Base-by-base conservation (phyloP, 2,888 invertebrate species). In the Atherix ibis region DNA sequence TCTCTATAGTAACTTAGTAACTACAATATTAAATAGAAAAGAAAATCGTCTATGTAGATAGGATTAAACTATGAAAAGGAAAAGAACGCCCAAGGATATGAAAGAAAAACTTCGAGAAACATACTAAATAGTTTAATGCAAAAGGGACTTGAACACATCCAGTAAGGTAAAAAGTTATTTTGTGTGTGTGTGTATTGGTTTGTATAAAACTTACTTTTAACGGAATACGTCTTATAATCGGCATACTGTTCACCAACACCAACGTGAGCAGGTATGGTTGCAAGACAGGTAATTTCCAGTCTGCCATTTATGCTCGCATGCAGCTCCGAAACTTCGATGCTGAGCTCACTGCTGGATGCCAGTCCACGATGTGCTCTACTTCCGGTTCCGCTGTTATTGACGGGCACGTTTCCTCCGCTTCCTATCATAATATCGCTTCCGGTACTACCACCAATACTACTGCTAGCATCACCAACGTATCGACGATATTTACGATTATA, bases 241-340 rank as follows among this genome's bases (percentile, higher is more conserved):
- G 81, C 82, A 50, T 73, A 83, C 44, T 72, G 67, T 46, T 76
- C 78, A 35, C 73, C 73, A 24, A 73, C 71, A 12, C 71, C 73
- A 14, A 79, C 70, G 44, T 76, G 76, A 37, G 76, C 74, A 1
- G 83, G 83, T 45, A 83, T 83, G 32, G 83, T 81, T 25, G 82
- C 71, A 40, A 78, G 68, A 51, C 83, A 83, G 19, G 77, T 79
- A 38, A 83, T 68, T 50, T 76, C 73, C 42, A 82, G 62, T 35
- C 70, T 65, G 1, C 78, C 78, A 46, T 78, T 76, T 18, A 70
- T 72, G 4, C 76, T 76, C 18, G 73, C 71, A 45, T 76, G 73
- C 27, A 79, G 63, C 45, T 76, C 76, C 3, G 76, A 73, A 44
- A 83, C 73, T 36, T 79, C 74, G 40, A 83, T 73, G 56, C 73